Conservation (phyloP, 1,140 invertebrate species). For the Danaus plexippus region DNA sequence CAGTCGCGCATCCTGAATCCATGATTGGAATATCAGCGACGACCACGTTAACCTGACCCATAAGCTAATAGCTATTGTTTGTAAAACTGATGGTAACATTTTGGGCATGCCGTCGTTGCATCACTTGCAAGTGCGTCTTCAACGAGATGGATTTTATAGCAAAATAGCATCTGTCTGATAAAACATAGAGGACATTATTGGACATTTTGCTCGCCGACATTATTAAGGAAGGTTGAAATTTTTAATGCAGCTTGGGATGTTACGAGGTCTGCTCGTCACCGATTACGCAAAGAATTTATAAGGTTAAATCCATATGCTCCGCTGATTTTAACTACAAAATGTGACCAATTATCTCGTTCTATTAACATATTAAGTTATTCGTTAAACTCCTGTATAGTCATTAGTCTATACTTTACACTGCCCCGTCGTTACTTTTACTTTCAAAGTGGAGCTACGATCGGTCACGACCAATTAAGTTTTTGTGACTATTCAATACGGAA, state of each 20-base stretch:
- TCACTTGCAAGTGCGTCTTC: slow-evolving; percentile 19
- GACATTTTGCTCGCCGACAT: neutral
- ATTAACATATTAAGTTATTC: too few relatives aligned
- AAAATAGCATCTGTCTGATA: too few relatives aligned
- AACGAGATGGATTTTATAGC: too few relatives aligned
- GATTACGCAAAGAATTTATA: slow-evolving; percentile 17
- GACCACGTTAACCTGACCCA: slow-evolving; percentile 23
- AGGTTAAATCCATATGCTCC: slow-evolving; percentile 13
- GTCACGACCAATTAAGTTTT: neutral
- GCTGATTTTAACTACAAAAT: neutral
- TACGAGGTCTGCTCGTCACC: slow-evolving; percentile 15
- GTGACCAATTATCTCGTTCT: neutral
- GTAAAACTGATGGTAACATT: slow-evolving; percentile 12
- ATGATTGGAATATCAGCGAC: slow-evolving; percentile 42
- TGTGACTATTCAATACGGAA: slow-evolving; percentile 9
- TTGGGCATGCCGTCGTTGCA: slow-evolving; percentile 25
- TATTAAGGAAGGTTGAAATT: slow-evolving; percentile 33
- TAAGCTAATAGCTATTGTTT: neutral
- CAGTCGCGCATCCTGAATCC: slow-evolving; percentile 40
- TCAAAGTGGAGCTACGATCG: too few relatives aligned
- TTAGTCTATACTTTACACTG: too few relatives aligned
- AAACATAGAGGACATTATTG: too few relatives aligned
- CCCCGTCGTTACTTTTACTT: too few relatives aligned
- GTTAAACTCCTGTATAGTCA: too few relatives aligned
- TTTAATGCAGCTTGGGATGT: slow-evolving; percentile 28